Percentiles rank a stretch among this genome's conserved stretches.
phyloP scores from a whole-genome alignment of 2,113 vertebrate genomes.

The Hylia prasina region DNA sequence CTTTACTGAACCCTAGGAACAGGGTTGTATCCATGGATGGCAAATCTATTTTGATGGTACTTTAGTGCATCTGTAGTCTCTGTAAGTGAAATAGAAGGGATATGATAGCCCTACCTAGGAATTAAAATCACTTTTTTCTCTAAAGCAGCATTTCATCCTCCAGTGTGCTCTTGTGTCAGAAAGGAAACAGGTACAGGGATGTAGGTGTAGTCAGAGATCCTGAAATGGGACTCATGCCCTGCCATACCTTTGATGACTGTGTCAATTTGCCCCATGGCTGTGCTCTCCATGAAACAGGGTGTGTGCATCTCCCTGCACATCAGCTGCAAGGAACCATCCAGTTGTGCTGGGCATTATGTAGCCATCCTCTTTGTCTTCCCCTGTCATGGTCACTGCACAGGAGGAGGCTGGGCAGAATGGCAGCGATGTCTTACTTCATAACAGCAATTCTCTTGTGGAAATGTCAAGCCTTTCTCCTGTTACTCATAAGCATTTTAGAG shows the following conservation, averaged over 20 bases:
- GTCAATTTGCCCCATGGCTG: background rate
- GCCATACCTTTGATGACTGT: background rate
- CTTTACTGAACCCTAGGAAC: background rate
- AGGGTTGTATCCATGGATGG: background rate
- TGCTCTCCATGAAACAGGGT: background rate
- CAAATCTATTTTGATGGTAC: background rate
- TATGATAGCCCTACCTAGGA: background rate
- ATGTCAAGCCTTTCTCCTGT: background rate
- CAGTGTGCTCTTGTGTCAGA: background rate
- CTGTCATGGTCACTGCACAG: accelerated
- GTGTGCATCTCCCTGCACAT: accelerated
- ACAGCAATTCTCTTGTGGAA: background rate
- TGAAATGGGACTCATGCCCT: background rate
- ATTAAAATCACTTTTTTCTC: background rate
- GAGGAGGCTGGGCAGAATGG: background rate
- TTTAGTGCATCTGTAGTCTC: background rate
- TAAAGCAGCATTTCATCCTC: background rate
- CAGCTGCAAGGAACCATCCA: background rate
- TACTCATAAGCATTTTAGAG: background rate
- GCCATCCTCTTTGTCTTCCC: background rate
- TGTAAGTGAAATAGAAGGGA: background rate
- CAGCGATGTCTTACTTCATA: background rate
- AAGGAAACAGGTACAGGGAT: accelerated
- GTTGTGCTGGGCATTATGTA: background rate
- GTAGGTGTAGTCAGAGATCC: background rate